Base-by-base conservation (phyloP, 2,113 vertebrate species). In the Columba janthina region DNA sequence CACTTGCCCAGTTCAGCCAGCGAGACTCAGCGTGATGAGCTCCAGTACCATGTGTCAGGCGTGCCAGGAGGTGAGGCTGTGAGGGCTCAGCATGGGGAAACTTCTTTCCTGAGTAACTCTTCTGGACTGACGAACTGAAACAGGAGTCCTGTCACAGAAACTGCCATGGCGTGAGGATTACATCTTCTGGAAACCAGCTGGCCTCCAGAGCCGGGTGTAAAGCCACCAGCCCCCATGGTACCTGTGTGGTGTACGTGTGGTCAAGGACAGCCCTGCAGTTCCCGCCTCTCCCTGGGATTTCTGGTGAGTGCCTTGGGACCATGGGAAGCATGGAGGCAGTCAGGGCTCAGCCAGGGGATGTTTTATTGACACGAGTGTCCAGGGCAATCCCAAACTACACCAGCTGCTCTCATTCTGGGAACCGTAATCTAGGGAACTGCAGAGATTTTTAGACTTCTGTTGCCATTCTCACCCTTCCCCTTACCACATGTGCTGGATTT, bases 181-280 rank as follows among this genome's bases (percentile, higher is more conserved):
- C 69, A 85, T 50, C 46, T 87, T 34, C 83, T 40, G 53, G 57
- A 67, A 88, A 46, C 15, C n/a, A 66, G 54, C n/a, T 29, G 31
- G 34, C 19, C 57, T 71, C 42, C 36, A 71, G 62, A 88, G 44
- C 21, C 75, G 76, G 28, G 7, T 32, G n/a, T 34, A 58, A 54
- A 89, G 36, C 34, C 40, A 34, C 31, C 32, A 81, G 28, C 14
- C 25, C 18, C 42, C 42, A 17, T 16, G 42, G 16, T 9, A 76
- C 14, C 50, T 0, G 0, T 29, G 57, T 44, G 42, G n/a, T 67
- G 11, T 16, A 32, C 28, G 12, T 1, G 4, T 15, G 54, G 64
- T 46, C 32, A 32, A 65, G 76, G 29, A 58, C 31, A 78, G n/a
- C 42, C 11, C 67, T 72, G 57, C 12, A 4, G 4, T 74, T 66